Percentiles rank a stretch among this genome's conserved stretches.
phyloP scores from a whole-genome alignment of 53 echinoderm and acorn worm species.

The Temnopleurus reevesii region DNA sequence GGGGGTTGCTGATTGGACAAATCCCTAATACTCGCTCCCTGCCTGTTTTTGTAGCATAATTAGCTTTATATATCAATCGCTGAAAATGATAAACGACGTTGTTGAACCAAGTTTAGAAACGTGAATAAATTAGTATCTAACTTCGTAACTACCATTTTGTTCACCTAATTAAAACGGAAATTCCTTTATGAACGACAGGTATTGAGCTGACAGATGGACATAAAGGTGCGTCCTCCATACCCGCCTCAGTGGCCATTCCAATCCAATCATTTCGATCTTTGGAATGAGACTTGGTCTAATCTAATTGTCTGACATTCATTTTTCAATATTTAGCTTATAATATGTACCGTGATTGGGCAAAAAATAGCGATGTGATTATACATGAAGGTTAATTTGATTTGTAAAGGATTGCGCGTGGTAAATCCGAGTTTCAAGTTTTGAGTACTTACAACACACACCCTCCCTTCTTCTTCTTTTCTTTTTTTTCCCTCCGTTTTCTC shows the following conservation, averaged over 20 bases:
- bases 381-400: conserved; percentile 29
- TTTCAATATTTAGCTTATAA: conserved; percentile 10
- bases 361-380: conserved; percentile 7
- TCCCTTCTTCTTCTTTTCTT: neutral
- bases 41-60: no score
- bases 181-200: conserved; percentile 40
- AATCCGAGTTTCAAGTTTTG: neutral
- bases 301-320: conserved; percentile 35
- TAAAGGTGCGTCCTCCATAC: neutral
- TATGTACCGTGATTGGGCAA: conserved; percentile 29
- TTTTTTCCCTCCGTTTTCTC: neutral
- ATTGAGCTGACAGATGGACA: conserved; percentile 3
- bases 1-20: no score
- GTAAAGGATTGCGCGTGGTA: neutral
- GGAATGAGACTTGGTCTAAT: conserved; percentile 27
- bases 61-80: no score
- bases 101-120: no score
- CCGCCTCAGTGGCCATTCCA: neutral
- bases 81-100: no score
- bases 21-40: no score
- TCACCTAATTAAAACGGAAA: conserved; percentile 10
- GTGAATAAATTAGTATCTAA: no score
- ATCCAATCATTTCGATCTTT: neutral
- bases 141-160: neutral
- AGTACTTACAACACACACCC: neutral